Conservation (phyloP, 2,113 vertebrate species). For the Erinaceus europaeus region DNA sequence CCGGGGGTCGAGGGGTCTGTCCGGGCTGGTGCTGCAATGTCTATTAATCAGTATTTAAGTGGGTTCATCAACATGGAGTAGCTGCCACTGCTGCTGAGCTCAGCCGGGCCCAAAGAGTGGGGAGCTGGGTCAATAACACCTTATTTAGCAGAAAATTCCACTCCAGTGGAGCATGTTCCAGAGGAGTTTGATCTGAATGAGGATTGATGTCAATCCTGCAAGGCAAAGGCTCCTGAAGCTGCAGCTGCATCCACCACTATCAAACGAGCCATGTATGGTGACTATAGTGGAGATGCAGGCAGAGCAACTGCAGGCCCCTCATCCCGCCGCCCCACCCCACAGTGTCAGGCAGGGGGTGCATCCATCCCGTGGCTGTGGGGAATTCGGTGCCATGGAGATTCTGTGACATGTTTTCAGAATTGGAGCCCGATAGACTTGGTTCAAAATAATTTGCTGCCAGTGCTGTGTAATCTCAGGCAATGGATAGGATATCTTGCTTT, state of each 20-base stretch:
- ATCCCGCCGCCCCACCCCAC: neutral
- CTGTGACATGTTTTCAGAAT: neutral
- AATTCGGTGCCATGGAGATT: neutral
- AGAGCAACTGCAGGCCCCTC: neutral
- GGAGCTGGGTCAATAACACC: conserved; percentile 82
- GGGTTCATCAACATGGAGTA: conserved; percentile 65
- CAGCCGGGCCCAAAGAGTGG: conserved; percentile 43
- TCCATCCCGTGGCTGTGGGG: neutral
- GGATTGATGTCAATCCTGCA: conserved; percentile 78
- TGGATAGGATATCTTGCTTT: too few species aligned
- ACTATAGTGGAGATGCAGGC: accelerated
- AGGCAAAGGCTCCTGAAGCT: conserved; percentile 49
- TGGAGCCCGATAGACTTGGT: neutral
- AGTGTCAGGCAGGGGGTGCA: neutral
- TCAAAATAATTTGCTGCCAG: neutral
- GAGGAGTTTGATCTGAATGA: conserved; percentile 78
- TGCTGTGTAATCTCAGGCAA: neutral
- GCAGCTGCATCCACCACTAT: neutral
- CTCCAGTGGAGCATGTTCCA: conserved; percentile 81
- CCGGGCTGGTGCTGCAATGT: conserved; percentile 23
- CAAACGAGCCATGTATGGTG: conserved; percentile 29
- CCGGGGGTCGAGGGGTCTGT: conserved; percentile 44
- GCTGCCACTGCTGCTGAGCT: conserved; percentile 56
- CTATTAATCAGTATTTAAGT: conserved; percentile 77
- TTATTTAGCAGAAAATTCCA: conserved; percentile 85